phyloP scores from a whole-genome alignment of 2,888 invertebrate species.

The Drosophila buzzatii region DNA sequence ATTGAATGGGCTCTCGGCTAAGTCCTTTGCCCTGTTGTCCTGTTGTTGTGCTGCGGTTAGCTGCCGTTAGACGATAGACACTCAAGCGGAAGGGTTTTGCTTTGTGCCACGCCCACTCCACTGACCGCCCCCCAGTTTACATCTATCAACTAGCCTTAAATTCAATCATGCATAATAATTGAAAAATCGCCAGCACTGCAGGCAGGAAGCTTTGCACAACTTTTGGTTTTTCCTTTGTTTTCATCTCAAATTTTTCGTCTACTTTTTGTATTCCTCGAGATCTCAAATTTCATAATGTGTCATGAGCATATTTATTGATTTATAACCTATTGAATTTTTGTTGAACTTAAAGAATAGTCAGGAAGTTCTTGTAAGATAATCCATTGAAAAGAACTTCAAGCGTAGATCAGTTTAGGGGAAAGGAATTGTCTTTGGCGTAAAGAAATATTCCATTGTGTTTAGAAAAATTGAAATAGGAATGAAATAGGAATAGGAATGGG shows the following conservation, averaged over 20 bases:
- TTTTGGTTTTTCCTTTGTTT: constrained; percentile 8
- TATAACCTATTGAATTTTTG: constrained; percentile 13
- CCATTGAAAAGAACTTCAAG: constrained; percentile 1
- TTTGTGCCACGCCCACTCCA: constrained; percentile 32
- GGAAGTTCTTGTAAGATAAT: constrained; percentile 43
- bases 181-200: constrained; percentile 51
- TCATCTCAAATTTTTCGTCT: constrained; percentile 2
- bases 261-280: background rate
- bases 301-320: constrained; percentile 56
- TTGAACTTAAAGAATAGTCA: constrained; percentile 8
- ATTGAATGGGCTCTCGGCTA: constrained; percentile 71
- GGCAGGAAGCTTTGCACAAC: constrained; percentile 27
- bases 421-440: background rate
- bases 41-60: constrained; percentile 68
- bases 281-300: constrained; percentile 61
- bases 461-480: background rate
- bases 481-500: background rate
- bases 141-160: constrained; percentile 47
- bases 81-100: constrained; percentile 72
- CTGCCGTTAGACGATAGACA: constrained; percentile 76
- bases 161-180: constrained; percentile 83
- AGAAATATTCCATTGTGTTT: background rate
- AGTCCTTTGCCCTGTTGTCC: constrained; percentile 32
- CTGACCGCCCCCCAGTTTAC: background rate
- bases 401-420: background rate